Evolutionary conservation across 2,888 invertebrate genomes (phyloP).

Genomic region (Limnephilus rhombicus): DNA sequence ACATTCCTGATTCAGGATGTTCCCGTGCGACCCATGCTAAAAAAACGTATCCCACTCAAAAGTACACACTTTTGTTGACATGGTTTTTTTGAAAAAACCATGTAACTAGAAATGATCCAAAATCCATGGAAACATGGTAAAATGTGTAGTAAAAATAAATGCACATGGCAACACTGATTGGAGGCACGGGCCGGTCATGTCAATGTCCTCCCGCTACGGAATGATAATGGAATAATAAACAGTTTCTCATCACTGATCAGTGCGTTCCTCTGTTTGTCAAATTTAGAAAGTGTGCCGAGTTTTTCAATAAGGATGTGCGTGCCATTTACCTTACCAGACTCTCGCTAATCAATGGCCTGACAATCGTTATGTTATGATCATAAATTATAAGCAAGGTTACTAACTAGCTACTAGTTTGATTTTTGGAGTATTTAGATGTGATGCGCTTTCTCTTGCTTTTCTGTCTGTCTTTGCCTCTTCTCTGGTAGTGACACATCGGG

Average conservation of each 20-base stretch:
- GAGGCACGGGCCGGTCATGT: background rate
- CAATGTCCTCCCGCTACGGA: background rate
- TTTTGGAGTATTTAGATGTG: background rate
- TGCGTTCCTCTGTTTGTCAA: conserved; percentile 7
- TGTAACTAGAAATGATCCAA: too few relatives aligned
- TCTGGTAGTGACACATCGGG: background rate
- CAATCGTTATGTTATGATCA: background rate
- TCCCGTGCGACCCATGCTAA: too few relatives aligned
- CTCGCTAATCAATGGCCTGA: too few relatives aligned
- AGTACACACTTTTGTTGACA: too few relatives aligned
- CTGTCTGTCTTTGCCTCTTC: background rate
- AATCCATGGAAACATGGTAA: too few relatives aligned
- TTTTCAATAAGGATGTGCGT: background rate
- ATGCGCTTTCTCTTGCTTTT: background rate
- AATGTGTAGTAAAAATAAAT: too few relatives aligned
- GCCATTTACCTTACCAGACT: background rate
- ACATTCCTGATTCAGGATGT: too few relatives aligned
- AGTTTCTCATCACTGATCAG: conserved; percentile 16
- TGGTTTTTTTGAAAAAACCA: too few relatives aligned
- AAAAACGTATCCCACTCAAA: too few relatives aligned
- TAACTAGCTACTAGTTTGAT: background rate
- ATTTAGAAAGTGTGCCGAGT: conserved; percentile 30
- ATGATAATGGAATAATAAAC: background rate
- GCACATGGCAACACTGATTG: background rate
- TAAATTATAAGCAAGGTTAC: background rate